phyloP scores from a whole-genome alignment of 2,113 vertebrate species.

The Xenopus laevis region DNA sequence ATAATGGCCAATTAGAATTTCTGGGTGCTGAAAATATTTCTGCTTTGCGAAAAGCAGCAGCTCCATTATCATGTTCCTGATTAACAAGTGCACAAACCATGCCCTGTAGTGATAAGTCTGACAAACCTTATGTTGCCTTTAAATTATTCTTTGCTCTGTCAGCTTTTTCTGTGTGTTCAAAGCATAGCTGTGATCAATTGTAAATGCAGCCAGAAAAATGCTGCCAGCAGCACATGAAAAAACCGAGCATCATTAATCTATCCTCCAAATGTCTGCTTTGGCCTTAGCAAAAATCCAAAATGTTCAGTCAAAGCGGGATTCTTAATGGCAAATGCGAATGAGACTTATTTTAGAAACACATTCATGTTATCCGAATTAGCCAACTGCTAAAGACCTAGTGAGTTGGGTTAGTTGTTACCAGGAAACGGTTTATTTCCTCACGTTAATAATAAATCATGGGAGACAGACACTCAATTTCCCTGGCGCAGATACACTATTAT shows the following conservation, averaged over 20 bases:
- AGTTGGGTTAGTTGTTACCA: no score
- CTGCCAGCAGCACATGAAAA: background rate
- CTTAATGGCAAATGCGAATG: background rate
- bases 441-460: background rate
- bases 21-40: no score
- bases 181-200: background rate
- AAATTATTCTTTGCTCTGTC: background rate
- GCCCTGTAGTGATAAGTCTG: no score
- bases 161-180: background rate
- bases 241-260: background rate
- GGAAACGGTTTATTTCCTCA: background rate
- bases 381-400: background rate
- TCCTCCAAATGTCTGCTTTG: background rate
- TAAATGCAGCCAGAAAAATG: background rate
- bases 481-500: background rate
- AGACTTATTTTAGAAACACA: background rate
- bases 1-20: no score
- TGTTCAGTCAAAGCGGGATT: background rate
- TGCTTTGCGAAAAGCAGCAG: no score
- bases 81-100: no score
- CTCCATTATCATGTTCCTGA: no score
- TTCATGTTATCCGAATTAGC: background rate
- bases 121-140: no score
- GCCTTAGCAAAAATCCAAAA: background rate
- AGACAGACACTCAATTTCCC: background rate